Conservation (phyloP, 2,888 invertebrate genomes). For the Sycophila texana region DNA sequence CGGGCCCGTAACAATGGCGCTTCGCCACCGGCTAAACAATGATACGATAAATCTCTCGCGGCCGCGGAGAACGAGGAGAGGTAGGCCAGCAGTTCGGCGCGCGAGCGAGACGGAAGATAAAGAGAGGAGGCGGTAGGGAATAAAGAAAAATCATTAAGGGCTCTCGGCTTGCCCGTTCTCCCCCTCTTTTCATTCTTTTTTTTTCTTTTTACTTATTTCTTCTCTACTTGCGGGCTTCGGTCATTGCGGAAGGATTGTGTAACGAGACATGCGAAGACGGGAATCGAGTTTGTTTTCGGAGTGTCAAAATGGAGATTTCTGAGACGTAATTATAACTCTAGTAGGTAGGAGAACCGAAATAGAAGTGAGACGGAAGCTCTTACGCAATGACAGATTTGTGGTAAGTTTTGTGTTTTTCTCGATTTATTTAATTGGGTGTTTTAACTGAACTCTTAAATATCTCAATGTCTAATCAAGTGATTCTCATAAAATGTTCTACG, state of each 20-base stretch:
- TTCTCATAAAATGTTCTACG: too few relatives aligned
- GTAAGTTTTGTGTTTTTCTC: too few relatives aligned
- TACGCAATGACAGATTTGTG: too few relatives aligned
- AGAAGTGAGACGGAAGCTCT: too few relatives aligned
- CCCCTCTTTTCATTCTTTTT: neutral
- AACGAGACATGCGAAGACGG: slow-evolving; percentile 6
- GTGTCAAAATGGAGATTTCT: neutral
- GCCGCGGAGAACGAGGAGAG: slow-evolving; percentile 40
- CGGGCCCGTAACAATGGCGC: slow-evolving; percentile 62
- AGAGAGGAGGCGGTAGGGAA: slow-evolving; percentile 31
- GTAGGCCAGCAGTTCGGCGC: slow-evolving; percentile 10
- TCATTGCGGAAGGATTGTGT: slow-evolving; percentile 25
- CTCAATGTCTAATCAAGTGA: too few relatives aligned
- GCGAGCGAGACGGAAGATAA: slow-evolving; percentile 5
- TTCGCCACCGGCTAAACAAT: slow-evolving; percentile 68
- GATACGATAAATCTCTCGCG: slow-evolving; percentile 71
- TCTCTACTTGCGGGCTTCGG: neutral
- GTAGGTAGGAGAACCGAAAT: too few relatives aligned
- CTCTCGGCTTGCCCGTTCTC: slow-evolving; percentile 7
- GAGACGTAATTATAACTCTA: too few relatives aligned
- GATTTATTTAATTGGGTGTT: too few relatives aligned
- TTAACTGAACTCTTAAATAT: too few relatives aligned
- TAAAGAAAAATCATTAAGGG: slow-evolving; percentile 49
- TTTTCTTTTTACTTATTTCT: neutral
- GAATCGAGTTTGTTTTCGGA: slow-evolving; percentile 8